Evolutionary conservation across 2,113 vertebrate species (phyloP).

Genomic region (Merops nubicus): DNA sequence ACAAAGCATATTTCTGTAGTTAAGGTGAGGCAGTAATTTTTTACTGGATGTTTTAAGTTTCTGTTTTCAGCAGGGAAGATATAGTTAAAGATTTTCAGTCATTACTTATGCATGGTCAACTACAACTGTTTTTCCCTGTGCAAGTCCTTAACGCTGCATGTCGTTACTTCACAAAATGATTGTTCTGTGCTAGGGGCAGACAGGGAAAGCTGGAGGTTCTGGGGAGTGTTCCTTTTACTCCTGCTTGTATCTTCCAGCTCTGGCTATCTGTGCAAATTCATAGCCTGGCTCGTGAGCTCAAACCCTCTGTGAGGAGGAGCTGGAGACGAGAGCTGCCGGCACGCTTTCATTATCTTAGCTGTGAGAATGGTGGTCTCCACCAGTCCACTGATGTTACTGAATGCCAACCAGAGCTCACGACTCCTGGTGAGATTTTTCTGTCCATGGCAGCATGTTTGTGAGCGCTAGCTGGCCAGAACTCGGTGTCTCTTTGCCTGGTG

Average conservation of each 20-base stretch:
- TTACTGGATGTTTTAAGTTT: not conserved
- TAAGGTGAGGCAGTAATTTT: not conserved
- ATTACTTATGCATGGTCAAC: not conserved
- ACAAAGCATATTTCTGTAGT: not conserved
- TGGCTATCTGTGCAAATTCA: not conserved
- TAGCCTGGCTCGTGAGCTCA: not conserved
- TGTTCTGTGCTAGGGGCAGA: not conserved
- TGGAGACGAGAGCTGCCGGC: not conserved
- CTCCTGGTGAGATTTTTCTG: not conserved
- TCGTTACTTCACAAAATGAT: not conserved
- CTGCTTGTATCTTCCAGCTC: not conserved
- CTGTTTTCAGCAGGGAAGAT: not conserved
- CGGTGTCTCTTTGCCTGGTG: not conserved
- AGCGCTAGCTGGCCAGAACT: not conserved
- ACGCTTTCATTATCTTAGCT: accelerated
- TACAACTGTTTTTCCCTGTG: not conserved
- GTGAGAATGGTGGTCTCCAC: not conserved
- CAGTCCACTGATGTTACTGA: accelerated
- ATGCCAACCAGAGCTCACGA: not conserved
- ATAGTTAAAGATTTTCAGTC: not conserved
- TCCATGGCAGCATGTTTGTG: not conserved
- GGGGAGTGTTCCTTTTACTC: not conserved
- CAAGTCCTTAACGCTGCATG: not conserved
- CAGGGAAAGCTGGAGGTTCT: not conserved
- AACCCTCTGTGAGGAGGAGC: not conserved